Conservation (phyloP, 2,113 vertebrate genomes). For the Isichthys henryi region DNA sequence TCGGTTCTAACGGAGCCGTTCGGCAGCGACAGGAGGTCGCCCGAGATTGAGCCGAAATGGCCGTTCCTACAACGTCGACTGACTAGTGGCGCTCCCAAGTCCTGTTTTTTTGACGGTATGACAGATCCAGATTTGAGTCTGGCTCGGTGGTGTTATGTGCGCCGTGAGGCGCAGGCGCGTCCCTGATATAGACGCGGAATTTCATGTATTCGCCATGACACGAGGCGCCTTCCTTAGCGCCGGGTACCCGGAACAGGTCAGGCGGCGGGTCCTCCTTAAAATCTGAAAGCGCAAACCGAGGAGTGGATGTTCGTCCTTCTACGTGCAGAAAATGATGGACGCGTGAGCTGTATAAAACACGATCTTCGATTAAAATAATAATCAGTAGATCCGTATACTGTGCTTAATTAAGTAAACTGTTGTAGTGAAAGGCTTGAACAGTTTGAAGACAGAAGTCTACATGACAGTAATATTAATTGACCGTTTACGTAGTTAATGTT, state of each 20-base stretch:
- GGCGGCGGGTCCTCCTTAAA: neutral
- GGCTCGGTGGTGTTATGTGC: constrained; percentile 55
- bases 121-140: constrained; percentile 59
- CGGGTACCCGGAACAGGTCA: neutral
- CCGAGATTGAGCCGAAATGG: constrained; percentile 46
- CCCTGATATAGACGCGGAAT: constrained; percentile 35
- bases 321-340: too few species aligned
- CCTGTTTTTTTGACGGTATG: constrained; percentile 37
- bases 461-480: too few species aligned
- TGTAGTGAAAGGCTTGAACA: too few species aligned
- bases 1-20: constrained; percentile 33
- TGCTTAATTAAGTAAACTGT: too few species aligned
- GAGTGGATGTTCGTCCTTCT: neutral
- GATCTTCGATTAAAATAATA: too few species aligned
- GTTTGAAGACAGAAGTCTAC: too few species aligned
- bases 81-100: constrained; percentile 26
- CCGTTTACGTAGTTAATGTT: too few species aligned
- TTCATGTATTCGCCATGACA: neutral
- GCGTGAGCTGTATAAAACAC: too few species aligned
- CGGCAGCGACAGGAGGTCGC: neutral
- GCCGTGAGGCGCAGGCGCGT: constrained; percentile 43
- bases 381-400: too few species aligned
- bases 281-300: neutral
- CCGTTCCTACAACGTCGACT: constrained; percentile 22
- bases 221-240: neutral